A percentile compares a stretch with the other conserved stretches of the same genome.
phyloP scores from a whole-genome alignment of 2,888 invertebrate species.

The Eilema depressum region DNA sequence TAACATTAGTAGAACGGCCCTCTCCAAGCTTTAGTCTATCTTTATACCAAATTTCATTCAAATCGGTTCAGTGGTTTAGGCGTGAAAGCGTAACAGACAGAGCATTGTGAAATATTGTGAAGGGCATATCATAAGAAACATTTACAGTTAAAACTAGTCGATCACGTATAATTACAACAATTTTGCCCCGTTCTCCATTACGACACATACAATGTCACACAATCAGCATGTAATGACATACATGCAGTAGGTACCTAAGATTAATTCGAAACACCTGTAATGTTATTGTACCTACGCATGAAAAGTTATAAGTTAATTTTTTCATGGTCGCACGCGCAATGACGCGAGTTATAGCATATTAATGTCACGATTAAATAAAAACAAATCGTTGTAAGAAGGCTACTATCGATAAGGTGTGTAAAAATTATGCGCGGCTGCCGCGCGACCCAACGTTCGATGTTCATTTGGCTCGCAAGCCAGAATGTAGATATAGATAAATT shows the following conservation, averaged over 20 bases:
- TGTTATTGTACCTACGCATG: slow-evolving; percentile 10
- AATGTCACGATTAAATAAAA: slow-evolving; percentile 38
- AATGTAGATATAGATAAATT: too few relatives aligned
- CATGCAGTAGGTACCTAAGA: slow-evolving; percentile 32
- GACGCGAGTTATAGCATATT: slow-evolving; percentile 35
- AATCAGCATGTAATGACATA: slow-evolving; percentile 22
- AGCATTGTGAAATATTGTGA: not conserved
- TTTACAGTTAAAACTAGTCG: not conserved
- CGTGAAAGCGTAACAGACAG: too few relatives aligned
- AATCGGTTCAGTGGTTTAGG: too few relatives aligned
- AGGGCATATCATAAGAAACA: not conserved
- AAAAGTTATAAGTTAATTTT: slow-evolving; percentile 6
- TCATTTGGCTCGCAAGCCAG: too few relatives aligned
- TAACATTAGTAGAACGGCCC: too few relatives aligned
- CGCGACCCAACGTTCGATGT: too few relatives aligned
- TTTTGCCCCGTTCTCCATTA: slow-evolving; percentile 1
- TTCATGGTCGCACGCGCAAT: slow-evolving; percentile 23
- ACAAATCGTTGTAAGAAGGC: not conserved
- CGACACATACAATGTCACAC: slow-evolving; percentile 11
- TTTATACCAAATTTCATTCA: too few relatives aligned
- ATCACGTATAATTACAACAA: not conserved
- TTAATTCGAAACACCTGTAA: slow-evolving; percentile 22
- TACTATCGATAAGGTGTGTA: too few relatives aligned
- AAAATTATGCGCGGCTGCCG: too few relatives aligned
- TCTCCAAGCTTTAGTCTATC: too few relatives aligned